phyloP scores from a whole-genome alignment of 2,797 vertebrate genomes.

The Sebastes goodei region DNA sequence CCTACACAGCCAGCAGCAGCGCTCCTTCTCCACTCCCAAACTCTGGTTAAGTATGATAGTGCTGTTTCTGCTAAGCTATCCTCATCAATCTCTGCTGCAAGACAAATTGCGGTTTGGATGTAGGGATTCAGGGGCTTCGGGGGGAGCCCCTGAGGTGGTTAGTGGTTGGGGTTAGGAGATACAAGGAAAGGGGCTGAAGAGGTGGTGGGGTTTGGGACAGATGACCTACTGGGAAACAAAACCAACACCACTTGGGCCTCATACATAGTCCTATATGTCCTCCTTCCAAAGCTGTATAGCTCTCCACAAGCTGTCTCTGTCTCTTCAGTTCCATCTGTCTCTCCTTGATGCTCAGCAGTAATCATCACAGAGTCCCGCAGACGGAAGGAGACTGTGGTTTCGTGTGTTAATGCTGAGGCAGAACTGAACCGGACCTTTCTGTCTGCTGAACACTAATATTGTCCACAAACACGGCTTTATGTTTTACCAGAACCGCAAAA shows the following conservation, averaged over 20 bases:
- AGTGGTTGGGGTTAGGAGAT: conserved; percentile 44
- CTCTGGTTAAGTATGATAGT: conserved; percentile 54
- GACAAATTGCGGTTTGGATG: conserved; percentile 70
- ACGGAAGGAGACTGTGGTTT: conserved; percentile 76
- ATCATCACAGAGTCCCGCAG: conserved; percentile 56
- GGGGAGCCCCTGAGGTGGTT: conserved; percentile 48
- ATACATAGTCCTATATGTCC: conserved; percentile 1
- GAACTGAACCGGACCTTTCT: conserved; percentile 57
- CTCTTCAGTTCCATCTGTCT: conserved; percentile 37
- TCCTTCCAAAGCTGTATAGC: conserved; percentile 28
- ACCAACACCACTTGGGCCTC: conserved; percentile 23
- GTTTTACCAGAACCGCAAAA: conserved; percentile 74
- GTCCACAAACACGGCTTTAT: conserved; percentile 75
- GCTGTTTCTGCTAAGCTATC: conserved; percentile 54
- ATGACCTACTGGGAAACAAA: conserved; percentile 57
- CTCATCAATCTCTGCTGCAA: conserved; percentile 67
- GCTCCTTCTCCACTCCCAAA: conserved; percentile 59
- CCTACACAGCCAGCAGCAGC: conserved; percentile 43
- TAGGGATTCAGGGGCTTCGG: conserved; percentile 49
- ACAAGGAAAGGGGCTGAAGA: conserved; percentile 16
- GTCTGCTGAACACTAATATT: conserved; percentile 70
- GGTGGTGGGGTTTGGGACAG: conserved; percentile 28
- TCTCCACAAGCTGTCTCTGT: conserved; percentile 35
- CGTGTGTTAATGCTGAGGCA: conserved; percentile 63
- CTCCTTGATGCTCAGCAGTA: conserved; percentile 32